Evolutionary conservation across 1,140 invertebrate species (phyloP).

Genomic region (Cotesia vestalis): DNA sequence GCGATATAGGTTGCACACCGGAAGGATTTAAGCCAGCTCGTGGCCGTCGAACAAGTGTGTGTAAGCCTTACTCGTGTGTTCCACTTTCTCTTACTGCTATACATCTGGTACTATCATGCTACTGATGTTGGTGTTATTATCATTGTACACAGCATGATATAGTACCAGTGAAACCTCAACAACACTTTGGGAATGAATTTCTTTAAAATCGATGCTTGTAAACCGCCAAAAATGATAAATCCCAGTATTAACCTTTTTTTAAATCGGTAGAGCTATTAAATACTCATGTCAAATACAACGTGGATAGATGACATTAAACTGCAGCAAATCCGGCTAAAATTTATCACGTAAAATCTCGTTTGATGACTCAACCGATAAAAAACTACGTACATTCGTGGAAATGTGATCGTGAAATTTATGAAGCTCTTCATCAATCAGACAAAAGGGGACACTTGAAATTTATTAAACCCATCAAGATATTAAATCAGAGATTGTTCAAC

Average conservation of each 20-base stretch:
- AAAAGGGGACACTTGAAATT: conserved; percentile 12
- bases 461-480: conserved; percentile 5
- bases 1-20: conserved; percentile 42
- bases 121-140: neutral
- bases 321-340: conserved; percentile 17
- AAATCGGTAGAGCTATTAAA: conserved; percentile 21
- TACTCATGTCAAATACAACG: conserved; percentile 15
- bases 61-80: neutral
- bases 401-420: conserved; percentile 16
- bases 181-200: neutral
- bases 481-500: conserved; percentile 5
- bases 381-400: conserved; percentile 12
- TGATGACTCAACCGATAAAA: conserved; percentile 18
- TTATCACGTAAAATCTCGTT: conserved; percentile 16
- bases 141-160: neutral
- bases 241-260: conserved; percentile 14
- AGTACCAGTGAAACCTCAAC: neutral
- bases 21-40: conserved; percentile 40
- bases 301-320: conserved; percentile 24
- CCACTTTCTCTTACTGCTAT: conserved; percentile 16
- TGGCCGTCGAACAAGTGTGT: conserved; percentile 18
- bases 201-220: neutral
- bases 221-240: conserved; percentile 25
- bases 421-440: conserved; percentile 15
- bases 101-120: neutral